Percentiles rank a stretch among this genome's conserved stretches.
Evolutionary conservation across 2,888 invertebrate genomes (phyloP).

Genomic region (Cheilosia urbana): DNA sequence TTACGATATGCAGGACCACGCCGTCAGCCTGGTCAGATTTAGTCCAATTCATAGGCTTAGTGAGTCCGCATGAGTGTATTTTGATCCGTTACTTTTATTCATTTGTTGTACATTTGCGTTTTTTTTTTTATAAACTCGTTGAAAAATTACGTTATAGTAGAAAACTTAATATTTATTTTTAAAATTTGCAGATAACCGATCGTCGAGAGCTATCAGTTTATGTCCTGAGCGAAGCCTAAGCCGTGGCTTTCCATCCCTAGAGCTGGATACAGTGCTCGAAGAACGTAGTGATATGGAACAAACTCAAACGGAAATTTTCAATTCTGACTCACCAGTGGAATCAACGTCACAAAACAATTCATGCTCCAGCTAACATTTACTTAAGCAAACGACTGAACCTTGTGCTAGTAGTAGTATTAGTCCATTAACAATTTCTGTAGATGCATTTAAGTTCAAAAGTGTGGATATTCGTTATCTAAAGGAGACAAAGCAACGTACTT

Average conservation of each 20-base stretch:
- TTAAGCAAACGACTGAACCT: constrained; percentile 72
- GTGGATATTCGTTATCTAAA: constrained; percentile 46
- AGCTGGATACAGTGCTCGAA: constrained; percentile 93
- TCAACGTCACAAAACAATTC: constrained; percentile 81
- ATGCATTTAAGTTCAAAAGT: constrained; percentile 43
- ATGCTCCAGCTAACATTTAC: constrained; percentile 81
- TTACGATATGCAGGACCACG: constrained; percentile 92
- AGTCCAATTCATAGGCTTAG: constrained; percentile 90
- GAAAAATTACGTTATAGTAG: neutral
- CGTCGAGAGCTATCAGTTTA: constrained; percentile 86
- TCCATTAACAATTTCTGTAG: constrained; percentile 27
- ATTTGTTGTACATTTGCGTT: neutral
- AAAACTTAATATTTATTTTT: neutral
- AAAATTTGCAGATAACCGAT: constrained; percentile 84
- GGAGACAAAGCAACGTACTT: constrained; percentile 45
- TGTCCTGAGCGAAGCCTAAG: constrained; percentile 88
- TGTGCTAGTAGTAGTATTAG: constrained; percentile 38
- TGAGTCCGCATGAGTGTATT: constrained; percentile 84
- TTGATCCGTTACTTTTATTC: constrained; percentile 60
- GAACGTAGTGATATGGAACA: constrained; percentile 92
- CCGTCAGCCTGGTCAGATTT: constrained; percentile 91
- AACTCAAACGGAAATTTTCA: constrained; percentile 85
- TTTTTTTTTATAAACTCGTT: neutral
- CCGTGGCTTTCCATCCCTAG: constrained; percentile 90
- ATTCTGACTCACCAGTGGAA: constrained; percentile 83